Percentiles rank a stretch among this genome's conserved stretches.
Conservation (phyloP, 2,797 vertebrate species). For the Poeciliopsis turneri region DNA sequence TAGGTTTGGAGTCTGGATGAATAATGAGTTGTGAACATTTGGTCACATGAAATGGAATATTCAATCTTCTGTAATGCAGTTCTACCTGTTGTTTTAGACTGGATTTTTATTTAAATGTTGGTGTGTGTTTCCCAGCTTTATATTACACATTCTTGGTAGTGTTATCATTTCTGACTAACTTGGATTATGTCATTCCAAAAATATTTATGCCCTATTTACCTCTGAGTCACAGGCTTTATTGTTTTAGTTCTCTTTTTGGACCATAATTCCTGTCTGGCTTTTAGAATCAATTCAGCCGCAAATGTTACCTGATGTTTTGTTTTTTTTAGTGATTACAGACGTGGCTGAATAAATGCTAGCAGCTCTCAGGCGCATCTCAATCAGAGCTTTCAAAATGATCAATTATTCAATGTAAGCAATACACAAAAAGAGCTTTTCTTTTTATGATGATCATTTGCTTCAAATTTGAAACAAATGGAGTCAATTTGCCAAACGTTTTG, state of each 20-base stretch:
- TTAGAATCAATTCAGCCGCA: neutral
- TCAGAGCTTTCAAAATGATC: neutral
- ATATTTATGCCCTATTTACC: conserved; percentile 43
- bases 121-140: neutral
- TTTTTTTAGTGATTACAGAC: neutral
- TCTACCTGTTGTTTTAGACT: conserved; percentile 51
- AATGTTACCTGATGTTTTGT: neutral
- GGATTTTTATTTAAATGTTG: conserved; percentile 18
- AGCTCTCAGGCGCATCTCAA: neutral
- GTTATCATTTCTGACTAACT: conserved; percentile 19
- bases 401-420: neutral
- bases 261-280: neutral
- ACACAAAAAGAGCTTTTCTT: neutral
- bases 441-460: neutral
- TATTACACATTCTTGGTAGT: neutral
- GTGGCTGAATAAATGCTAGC: neutral
- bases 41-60: conserved; percentile 69
- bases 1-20: conserved; percentile 45
- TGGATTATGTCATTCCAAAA: conserved; percentile 48
- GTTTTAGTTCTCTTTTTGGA: conserved; percentile 33
- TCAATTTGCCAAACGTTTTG: neutral
- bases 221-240: conserved; percentile 49
- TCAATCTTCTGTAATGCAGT: conserved; percentile 18
- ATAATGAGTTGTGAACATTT: conserved; percentile 67
- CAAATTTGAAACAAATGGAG: neutral